A percentile compares a stretch with the other conserved stretches of the same genome.
These are phyloP conservation scores for Sitobion miscanthi DNA, from an alignment of 1,140 invertebrate genomes.

Conservation along the genomic window DNA sequence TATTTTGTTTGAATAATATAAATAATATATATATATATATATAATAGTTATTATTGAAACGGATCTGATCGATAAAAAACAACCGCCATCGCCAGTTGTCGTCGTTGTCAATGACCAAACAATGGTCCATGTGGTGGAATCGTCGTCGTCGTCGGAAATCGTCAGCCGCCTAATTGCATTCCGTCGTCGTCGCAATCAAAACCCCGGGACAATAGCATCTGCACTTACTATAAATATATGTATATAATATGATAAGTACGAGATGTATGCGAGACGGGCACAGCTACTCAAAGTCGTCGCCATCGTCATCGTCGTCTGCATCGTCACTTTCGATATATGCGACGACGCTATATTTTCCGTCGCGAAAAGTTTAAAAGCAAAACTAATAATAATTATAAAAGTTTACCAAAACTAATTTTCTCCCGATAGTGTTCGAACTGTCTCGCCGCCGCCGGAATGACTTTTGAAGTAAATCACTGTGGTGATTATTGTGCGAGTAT, in stretches of 20 bases:
- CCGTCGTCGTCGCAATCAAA: constrained; percentile 11
- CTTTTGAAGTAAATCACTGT: neutral
- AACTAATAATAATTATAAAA: constrained; percentile 5
- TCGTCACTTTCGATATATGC: neutral
- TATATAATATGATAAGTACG: neutral
- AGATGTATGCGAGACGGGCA: neutral
- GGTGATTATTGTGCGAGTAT: neutral
- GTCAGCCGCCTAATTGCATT: constrained; percentile 18
- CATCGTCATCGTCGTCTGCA: neutral
- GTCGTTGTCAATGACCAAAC: neutral
- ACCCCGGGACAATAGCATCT: neutral
- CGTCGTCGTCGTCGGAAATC: neutral
- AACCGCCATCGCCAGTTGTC: neutral
- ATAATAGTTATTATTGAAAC: neutral
- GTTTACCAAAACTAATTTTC: constrained; percentile 20
- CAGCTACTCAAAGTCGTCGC: neutral
- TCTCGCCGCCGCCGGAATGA: neutral
- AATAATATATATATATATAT: neutral
- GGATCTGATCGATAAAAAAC: constrained; percentile 22
- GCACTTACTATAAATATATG: neutral
- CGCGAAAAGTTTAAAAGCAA: neutral
- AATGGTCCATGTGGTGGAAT: neutral
- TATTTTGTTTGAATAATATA: constrained; percentile 1
- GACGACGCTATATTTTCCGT: neutral
- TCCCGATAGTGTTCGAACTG: neutral